Percentiles rank a stretch among this genome's conserved stretches.
phyloP scores from a whole-genome alignment of 2,888 invertebrate species.

The Dorcus hopei region DNA sequence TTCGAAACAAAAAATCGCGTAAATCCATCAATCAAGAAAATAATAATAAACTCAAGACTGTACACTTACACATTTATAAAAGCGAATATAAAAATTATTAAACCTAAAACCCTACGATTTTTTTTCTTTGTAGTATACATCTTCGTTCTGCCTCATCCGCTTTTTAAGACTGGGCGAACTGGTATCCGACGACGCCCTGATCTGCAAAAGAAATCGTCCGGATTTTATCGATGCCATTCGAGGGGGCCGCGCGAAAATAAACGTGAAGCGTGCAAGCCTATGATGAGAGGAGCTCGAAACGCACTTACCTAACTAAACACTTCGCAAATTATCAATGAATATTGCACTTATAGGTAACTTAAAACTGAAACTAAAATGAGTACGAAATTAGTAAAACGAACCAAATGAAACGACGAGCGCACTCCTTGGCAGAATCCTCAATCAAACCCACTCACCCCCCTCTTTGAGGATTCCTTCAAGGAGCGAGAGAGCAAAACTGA shows the following conservation, averaged over 20 bases:
- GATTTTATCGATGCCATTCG: background rate
- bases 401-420: constrained; percentile 2
- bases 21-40: too few relatives aligned
- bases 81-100: constrained; percentile 37
- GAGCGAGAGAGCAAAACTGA: background rate
- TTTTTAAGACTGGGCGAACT: constrained; percentile 52
- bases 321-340: constrained; percentile 21
- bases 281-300: constrained; percentile 7
- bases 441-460: background rate
- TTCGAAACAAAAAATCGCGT: too few relatives aligned
- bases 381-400: constrained; percentile 43
- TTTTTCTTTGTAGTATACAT: constrained; percentile 17
- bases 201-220: constrained; percentile 43
- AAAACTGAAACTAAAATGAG: constrained; percentile 49
- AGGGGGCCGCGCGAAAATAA: background rate
- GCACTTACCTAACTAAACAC: constrained; percentile 19
- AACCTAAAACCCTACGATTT: constrained; percentile 24
- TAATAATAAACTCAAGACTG: constrained; percentile 19
- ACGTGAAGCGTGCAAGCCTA: background rate
- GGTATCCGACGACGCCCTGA: constrained; percentile 53
- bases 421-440: background rate
- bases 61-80: constrained; percentile 36
- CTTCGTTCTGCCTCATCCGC: constrained; percentile 19
- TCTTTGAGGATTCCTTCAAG: too few relatives aligned
- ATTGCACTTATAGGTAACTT: constrained; percentile 51